These are phyloP conservation scores for Merops nubicus DNA, from an alignment of 2,113 vertebrate genomes.

Conservation along the genomic window DNA sequence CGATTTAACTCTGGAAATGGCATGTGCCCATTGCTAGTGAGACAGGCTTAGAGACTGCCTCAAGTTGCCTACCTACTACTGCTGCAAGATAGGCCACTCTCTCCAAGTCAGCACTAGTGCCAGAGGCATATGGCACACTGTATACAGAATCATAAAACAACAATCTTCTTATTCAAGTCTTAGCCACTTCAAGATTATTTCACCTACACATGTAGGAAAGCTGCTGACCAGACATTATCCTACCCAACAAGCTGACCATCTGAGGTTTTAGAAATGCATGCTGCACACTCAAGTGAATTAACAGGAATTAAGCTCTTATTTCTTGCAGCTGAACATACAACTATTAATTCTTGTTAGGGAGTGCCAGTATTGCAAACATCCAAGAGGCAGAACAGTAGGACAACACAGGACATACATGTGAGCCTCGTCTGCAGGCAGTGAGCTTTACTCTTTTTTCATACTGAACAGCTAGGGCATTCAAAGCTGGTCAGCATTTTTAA, in stretches of 20 bases:
- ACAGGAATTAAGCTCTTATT: neutral
- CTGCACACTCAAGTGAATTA: neutral
- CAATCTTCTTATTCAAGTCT: neutral
- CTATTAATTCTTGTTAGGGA: neutral
- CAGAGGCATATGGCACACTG: neutral
- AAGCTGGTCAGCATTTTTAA: neutral
- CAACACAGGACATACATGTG: neutral
- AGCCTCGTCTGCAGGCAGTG: neutral
- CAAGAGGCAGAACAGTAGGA: neutral
- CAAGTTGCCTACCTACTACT: neutral
- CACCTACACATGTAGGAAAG: neutral
- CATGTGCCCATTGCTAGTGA: neutral
- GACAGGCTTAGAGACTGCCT: neutral
- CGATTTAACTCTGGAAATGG: neutral
- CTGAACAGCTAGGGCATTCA: neutral
- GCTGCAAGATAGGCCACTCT: neutral
- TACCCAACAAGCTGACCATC: neutral
- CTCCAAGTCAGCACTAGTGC: neutral
- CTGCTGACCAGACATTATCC: neutral
- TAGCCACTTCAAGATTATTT: constrained; percentile 3
- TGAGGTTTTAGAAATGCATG: neutral
- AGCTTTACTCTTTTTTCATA: neutral
- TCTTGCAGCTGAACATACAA: neutral
- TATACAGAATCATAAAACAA: neutral
- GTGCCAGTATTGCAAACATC: neutral